Conservation (phyloP, 2,888 invertebrate genomes). For the Oeneis ivallda region DNA sequence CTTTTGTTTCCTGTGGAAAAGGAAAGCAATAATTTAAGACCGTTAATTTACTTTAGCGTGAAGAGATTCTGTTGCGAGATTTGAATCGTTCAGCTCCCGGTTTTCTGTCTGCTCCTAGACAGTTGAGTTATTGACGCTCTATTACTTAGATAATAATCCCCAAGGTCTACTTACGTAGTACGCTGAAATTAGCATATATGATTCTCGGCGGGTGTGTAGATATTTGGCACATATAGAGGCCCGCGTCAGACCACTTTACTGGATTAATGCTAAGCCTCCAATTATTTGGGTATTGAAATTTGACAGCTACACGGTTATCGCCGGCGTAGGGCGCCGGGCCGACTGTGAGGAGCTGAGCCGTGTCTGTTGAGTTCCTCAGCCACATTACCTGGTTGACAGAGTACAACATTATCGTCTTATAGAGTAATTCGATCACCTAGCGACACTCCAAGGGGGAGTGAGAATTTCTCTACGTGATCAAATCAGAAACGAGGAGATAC, state of each 20-base stretch:
- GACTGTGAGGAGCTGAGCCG: slow-evolving; percentile 84
- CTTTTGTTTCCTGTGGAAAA: no score
- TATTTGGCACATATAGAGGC: slow-evolving; percentile 90
- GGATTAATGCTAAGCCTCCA: slow-evolving; percentile 87
- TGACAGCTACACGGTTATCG: slow-evolving; percentile 83
- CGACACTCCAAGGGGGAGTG: no score
- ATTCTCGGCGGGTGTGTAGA: slow-evolving; percentile 90
- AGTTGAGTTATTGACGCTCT: no score
- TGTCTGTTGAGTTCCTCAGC: slow-evolving; percentile 84
- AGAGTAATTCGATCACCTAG: background rate
- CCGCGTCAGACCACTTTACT: slow-evolving; percentile 86
- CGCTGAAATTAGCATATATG: slow-evolving; percentile 87
- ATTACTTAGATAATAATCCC: background rate
- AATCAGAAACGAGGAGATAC: no score
- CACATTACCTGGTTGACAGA: slow-evolving; percentile 82
- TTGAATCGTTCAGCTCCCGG: no score
- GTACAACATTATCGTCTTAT: background rate
- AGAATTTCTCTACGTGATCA: no score
- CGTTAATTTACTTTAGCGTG: no score
- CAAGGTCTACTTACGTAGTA: slow-evolving; percentile 82
- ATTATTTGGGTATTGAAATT: slow-evolving; percentile 87
- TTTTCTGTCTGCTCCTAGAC: no score
- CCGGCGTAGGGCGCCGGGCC: slow-evolving; percentile 84
- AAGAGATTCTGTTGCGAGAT: no score
- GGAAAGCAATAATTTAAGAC: no score